Evolutionary conservation across 37 sponge, comb jelly and placozoan genomes (phyloP).

Genomic region (Chondrilla cf. caribensis): DNA sequence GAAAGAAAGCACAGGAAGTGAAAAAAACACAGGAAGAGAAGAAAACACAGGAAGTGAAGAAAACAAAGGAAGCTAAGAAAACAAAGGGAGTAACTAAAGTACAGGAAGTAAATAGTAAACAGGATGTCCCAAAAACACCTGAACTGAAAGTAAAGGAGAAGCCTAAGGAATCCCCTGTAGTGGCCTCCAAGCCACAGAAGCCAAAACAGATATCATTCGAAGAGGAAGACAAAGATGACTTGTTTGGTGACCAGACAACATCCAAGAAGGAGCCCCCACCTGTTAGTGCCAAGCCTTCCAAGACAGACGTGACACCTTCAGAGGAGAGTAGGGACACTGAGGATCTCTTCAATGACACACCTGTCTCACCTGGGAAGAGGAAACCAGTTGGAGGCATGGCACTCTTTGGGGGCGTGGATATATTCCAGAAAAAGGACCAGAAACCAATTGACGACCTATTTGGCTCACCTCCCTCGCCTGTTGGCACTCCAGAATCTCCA

Average conservation of each 20-base stretch:
- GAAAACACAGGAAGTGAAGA: too few species aligned
- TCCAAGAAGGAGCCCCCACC: background rate
- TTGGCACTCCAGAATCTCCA: background rate
- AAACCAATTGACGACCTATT: constrained; percentile 16
- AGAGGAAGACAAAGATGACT: background rate
- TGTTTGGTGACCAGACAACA: background rate
- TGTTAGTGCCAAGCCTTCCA: background rate
- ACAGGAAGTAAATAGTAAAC: too few species aligned
- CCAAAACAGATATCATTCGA: background rate
- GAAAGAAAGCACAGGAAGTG: too few species aligned
- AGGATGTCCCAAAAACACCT: background rate
- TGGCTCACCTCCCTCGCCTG: background rate
- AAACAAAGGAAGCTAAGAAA: too few species aligned
- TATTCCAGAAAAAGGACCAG: background rate
- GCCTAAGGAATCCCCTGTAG: background rate
- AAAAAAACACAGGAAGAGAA: background rate
- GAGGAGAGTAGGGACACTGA: background rate
- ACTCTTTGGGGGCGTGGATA: constrained; percentile 58
- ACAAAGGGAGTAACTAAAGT: background rate
- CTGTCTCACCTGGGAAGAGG: constrained; percentile 19
- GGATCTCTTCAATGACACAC: background rate
- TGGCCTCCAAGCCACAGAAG: background rate
- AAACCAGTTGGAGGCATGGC: constrained; percentile 61
- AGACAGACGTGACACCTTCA: background rate
- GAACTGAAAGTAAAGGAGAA: background rate